These are phyloP conservation scores for Capreolus pygargus DNA, from an alignment of 2,113 vertebrate genomes.

Conservation along the genomic window DNA sequence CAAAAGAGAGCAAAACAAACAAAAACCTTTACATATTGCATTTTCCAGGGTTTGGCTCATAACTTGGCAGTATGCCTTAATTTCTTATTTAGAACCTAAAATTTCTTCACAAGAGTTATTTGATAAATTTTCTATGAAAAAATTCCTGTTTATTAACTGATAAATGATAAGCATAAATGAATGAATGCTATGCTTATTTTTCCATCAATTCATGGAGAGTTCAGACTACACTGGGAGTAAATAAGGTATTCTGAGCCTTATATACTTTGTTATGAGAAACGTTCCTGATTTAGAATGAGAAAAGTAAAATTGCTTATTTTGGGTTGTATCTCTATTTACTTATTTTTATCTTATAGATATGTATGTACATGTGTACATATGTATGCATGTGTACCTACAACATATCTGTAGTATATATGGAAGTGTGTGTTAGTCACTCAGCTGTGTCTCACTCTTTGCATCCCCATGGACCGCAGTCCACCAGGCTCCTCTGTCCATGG, in stretches of 20 bases:
- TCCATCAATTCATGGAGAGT: not conserved
- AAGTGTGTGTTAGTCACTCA: not conserved
- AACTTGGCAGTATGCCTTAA: not conserved
- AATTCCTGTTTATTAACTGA: not conserved
- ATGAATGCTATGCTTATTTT: not conserved
- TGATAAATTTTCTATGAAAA: not conserved
- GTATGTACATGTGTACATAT: not conserved
- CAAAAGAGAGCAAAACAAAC: not conserved
- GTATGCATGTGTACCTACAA: not conserved
- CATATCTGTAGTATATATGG: not conserved
- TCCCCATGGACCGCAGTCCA: not conserved
- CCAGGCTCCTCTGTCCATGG: not conserved
- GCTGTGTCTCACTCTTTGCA: not conserved
- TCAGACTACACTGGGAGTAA: not conserved
- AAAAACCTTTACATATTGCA: not conserved
- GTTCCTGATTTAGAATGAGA: not conserved
- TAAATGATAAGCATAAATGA: not conserved
- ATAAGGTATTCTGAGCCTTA: not conserved
- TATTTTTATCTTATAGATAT: not conserved
- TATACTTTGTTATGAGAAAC: not conserved
- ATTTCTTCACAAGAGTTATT: not conserved
- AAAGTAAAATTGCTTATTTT: not conserved
- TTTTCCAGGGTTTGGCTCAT: not conserved
- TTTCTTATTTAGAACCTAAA: not conserved
- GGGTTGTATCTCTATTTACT: not conserved